phyloP scores from a whole-genome alignment of 2,888 invertebrate genomes.

The Ormia ochracea region DNA sequence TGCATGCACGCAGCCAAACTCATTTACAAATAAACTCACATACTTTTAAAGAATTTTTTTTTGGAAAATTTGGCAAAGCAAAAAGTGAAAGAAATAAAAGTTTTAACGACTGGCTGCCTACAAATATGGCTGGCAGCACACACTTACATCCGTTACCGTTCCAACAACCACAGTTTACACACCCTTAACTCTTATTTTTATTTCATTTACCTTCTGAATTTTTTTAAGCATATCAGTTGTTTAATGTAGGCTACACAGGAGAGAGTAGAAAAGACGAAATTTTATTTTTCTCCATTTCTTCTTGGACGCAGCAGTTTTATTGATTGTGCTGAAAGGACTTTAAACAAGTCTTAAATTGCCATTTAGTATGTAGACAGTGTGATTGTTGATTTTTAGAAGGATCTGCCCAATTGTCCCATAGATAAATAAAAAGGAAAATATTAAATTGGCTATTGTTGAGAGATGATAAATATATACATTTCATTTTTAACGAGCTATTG shows the following conservation, averaged over 20 bases:
- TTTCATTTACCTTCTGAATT: neutral
- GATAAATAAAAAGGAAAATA: constrained; percentile 36
- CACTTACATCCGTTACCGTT: constrained; percentile 27
- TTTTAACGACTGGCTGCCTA: constrained; percentile 43
- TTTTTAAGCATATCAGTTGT: neutral
- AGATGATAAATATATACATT: constrained; percentile 18
- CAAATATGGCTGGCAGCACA: constrained; percentile 45
- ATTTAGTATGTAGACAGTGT: constrained; percentile 55
- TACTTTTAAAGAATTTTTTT: neutral
- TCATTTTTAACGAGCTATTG: constrained; percentile 20
- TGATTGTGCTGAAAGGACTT: constrained; percentile 54
- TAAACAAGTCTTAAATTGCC: constrained; percentile 61
- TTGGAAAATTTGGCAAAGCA: constrained; percentile 23
- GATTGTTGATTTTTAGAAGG: constrained; percentile 52
- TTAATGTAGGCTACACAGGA: neutral
- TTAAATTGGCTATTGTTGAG: constrained; percentile 51
- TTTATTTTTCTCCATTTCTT: neutral
- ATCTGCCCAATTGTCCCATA: constrained; percentile 19
- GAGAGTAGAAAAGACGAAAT: neutral
- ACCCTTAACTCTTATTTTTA: neutral
- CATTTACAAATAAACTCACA: neutral
- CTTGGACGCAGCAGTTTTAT: constrained; percentile 32
- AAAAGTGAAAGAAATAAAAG: constrained; percentile 7
- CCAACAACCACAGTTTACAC: neutral
- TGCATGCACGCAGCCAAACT: neutral